A percentile compares a stretch with the other conserved stretches of the same genome.
phyloP scores from a whole-genome alignment of 2,797 vertebrate genomes.

The Parambassis ranga region DNA sequence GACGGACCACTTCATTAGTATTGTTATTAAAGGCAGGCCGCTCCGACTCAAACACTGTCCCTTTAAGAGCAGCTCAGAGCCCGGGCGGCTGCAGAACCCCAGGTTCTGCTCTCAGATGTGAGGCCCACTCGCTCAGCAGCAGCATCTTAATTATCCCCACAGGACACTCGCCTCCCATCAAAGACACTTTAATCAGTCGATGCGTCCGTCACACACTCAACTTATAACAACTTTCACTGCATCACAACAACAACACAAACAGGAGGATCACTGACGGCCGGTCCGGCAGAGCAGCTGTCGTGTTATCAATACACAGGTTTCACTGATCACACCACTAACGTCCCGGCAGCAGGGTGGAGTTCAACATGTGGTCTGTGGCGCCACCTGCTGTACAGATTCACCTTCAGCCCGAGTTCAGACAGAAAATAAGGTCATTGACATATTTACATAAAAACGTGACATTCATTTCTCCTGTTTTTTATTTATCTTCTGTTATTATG shows the following conservation, averaged over 20 bases:
- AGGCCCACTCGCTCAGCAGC: background rate
- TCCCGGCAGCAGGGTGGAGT: background rate
- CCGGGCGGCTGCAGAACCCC: background rate
- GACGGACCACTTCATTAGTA: background rate
- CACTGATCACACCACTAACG: too few species aligned
- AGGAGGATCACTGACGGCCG: background rate
- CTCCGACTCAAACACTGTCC: too few species aligned
- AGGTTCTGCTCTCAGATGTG: conserved; percentile 2
- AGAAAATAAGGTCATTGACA: too few species aligned
- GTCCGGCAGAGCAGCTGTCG: too few species aligned
- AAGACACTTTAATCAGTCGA: conserved; percentile 3
- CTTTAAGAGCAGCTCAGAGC: conserved; percentile 6
- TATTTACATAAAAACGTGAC: too few species aligned
- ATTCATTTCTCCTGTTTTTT: too few species aligned
- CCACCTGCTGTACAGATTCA: conserved; percentile 2
- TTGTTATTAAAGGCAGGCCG: background rate
- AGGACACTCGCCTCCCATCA: conserved; percentile 6
- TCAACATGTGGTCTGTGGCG: conserved; percentile 3
- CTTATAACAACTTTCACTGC: too few species aligned
- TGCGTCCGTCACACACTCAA: too few species aligned
- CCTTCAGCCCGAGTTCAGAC: too few species aligned
- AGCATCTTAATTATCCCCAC: conserved; percentile 13
- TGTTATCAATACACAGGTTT: too few species aligned
- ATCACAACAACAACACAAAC: background rate
- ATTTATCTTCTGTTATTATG: too few species aligned